phyloP scores from a whole-genome alignment of 1,140 invertebrate species.

The Hypothenemus hampei region DNA sequence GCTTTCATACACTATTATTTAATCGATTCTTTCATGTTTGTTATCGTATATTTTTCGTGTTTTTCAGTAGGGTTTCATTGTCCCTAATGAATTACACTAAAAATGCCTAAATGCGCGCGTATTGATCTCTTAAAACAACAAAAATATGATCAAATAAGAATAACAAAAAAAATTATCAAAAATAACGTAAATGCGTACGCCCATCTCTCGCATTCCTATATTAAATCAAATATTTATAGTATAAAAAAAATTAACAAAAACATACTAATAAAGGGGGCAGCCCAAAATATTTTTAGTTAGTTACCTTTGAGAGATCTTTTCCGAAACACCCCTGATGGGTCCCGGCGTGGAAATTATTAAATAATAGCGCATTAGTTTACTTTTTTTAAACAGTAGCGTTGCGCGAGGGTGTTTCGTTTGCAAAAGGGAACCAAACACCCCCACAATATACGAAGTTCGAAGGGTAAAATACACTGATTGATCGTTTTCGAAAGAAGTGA shows the following conservation, averaged over 20 bases:
- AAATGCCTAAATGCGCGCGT: too few species aligned
- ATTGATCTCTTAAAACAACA: too few species aligned
- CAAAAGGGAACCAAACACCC: too few species aligned
- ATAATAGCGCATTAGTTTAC: constrained; percentile 54
- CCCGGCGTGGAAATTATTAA: constrained; percentile 46
- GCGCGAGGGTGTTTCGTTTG: too few species aligned
- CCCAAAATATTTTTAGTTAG: constrained; percentile 47
- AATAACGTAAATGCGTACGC: constrained; percentile 33
- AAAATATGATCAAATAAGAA: neutral
- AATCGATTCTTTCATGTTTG: too few species aligned
- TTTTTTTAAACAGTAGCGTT: too few species aligned
- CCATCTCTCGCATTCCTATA: constrained; percentile 38
- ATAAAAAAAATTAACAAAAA: constrained; percentile 13
- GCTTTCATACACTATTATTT: constrained; percentile 29
- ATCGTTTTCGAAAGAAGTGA: too few species aligned
- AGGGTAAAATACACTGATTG: too few species aligned
- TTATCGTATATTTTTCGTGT: constrained; percentile 6
- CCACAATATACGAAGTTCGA: too few species aligned
- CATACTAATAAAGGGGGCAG: constrained; percentile 46
- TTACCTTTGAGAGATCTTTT: constrained; percentile 90
- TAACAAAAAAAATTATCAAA: neutral
- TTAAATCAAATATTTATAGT: too few species aligned
- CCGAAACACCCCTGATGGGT: constrained; percentile 75
- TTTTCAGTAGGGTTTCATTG: constrained; percentile 3
- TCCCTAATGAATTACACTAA: constrained; percentile 3